phyloP scores from a whole-genome alignment of 2,888 invertebrate species.

The Nymphalis polychloros region DNA sequence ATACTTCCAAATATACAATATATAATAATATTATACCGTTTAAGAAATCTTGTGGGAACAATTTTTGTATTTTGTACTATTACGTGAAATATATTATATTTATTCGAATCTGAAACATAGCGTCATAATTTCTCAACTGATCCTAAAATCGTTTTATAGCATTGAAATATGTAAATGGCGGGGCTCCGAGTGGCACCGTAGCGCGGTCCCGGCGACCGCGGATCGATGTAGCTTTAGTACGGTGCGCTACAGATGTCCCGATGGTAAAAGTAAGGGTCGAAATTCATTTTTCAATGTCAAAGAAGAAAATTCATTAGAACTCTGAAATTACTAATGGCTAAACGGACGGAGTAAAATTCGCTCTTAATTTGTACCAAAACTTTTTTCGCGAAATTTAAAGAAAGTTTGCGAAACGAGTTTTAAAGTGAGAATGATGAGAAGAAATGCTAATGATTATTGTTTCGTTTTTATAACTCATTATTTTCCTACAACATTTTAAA shows the following conservation, averaged over 20 bases:
- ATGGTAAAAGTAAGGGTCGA: constrained; percentile 64
- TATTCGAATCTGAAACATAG: not conserved
- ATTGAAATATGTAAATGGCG: constrained; percentile 43
- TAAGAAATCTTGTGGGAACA: not conserved
- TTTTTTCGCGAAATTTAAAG: constrained; percentile 75
- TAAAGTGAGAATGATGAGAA: constrained; percentile 73
- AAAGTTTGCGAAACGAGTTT: constrained; percentile 76
- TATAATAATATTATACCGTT: not conserved
- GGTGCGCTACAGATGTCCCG: constrained; percentile 60
- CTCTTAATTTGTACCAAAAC: constrained; percentile 80
- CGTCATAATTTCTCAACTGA: constrained; percentile 10
- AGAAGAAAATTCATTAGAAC: constrained; percentile 81
- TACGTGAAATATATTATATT: not conserved
- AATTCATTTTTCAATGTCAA: constrained; percentile 81
- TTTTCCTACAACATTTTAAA: constrained; percentile 28
- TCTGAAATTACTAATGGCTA: constrained; percentile 81
- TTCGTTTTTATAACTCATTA: constrained; percentile 50
- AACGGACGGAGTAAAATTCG: constrained; percentile 79
- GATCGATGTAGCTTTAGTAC: constrained; percentile 56
- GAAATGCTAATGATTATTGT: constrained; percentile 75
- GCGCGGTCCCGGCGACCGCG: constrained; percentile 51
- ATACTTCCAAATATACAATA: not conserved
- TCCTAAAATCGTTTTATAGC: constrained; percentile 16
- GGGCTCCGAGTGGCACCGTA: constrained; percentile 38
- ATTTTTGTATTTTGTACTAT: not conserved